Evolutionary conservation across 2,888 invertebrate genomes (phyloP).

Genomic region (Orthonychiurus folsomi): DNA sequence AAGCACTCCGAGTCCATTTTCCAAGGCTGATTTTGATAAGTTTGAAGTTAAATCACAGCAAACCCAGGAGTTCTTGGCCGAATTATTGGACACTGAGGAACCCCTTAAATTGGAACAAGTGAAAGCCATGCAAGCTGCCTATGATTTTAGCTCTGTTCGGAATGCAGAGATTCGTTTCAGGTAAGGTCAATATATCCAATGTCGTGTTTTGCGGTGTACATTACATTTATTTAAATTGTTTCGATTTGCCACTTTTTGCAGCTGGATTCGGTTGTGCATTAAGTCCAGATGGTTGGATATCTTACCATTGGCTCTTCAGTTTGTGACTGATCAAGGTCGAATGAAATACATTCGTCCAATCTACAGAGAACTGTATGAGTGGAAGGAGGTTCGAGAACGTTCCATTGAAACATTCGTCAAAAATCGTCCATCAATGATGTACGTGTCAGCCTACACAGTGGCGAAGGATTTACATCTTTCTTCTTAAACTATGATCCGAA

Average conservation of each 20-base stretch:
- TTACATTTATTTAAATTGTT: no score
- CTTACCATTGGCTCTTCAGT: conserved; percentile 59
- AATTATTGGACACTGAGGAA: conserved; percentile 52
- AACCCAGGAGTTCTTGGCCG: conserved; percentile 58
- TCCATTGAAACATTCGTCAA: conserved; percentile 64
- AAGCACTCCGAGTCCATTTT: conserved; percentile 45
- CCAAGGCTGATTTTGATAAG: conserved; percentile 48
- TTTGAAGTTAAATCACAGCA: conserved; percentile 55
- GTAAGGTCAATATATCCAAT: no score
- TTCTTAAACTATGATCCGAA: no score
- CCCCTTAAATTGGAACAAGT: conserved; percentile 53
- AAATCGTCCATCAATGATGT: conserved; percentile 71
- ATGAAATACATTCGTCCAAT: conserved; percentile 87
- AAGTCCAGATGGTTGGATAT: conserved; percentile 60
- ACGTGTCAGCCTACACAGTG: conserved; percentile 53
- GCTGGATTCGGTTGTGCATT: conserved; percentile 71
- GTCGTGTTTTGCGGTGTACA: no score
- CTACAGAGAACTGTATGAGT: conserved; percentile 70
- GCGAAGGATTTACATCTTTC: neutral
- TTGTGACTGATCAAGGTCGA: conserved; percentile 74
- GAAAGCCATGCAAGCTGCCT: conserved; percentile 54
- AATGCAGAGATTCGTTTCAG: conserved; percentile 67
- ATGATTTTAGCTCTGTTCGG: conserved; percentile 55
- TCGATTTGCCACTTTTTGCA: no score
- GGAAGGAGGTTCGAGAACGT: conserved; percentile 60